Evolutionary conservation across 2,797 vertebrate species (phyloP).

Genomic region (Morus bassanus): DNA sequence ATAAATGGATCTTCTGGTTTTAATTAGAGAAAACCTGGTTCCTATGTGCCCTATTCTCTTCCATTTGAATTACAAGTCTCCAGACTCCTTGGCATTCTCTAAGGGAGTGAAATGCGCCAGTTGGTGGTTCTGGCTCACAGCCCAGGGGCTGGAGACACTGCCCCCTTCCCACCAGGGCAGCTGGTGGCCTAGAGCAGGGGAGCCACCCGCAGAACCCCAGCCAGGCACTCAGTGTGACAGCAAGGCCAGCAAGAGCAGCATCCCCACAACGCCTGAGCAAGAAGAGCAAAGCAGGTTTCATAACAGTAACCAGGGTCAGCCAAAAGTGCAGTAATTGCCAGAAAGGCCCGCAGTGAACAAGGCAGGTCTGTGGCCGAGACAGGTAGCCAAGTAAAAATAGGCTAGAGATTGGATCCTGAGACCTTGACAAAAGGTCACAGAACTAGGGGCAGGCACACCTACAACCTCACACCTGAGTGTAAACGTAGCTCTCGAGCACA

Average conservation of each 20-base stretch:
- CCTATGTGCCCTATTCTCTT: not conserved
- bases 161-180: not conserved
- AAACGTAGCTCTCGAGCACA: rapidly evolving
- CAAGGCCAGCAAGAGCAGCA: not conserved
- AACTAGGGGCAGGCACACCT: not conserved
- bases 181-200: not conserved
- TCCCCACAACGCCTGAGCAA: rapidly evolving
- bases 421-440: not conserved
- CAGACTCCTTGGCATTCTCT: not conserved
- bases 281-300: not conserved
- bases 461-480: not conserved
- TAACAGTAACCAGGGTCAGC: not conserved
- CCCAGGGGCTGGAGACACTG: not conserved
- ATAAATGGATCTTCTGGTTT: not conserved
- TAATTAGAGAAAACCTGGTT: not conserved
- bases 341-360: not conserved
- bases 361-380: not conserved
- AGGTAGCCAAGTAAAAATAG: not conserved
- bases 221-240: not conserved
- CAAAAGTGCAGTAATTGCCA: not conserved
- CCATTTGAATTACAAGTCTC: not conserved
- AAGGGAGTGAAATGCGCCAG: rapidly evolving
- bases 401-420: rapidly evolving
- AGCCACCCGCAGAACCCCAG: not conserved
- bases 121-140: not conserved